Evolutionary conservation across 2,888 invertebrate genomes (phyloP).

Genomic region (Rhagonycha fulva): DNA sequence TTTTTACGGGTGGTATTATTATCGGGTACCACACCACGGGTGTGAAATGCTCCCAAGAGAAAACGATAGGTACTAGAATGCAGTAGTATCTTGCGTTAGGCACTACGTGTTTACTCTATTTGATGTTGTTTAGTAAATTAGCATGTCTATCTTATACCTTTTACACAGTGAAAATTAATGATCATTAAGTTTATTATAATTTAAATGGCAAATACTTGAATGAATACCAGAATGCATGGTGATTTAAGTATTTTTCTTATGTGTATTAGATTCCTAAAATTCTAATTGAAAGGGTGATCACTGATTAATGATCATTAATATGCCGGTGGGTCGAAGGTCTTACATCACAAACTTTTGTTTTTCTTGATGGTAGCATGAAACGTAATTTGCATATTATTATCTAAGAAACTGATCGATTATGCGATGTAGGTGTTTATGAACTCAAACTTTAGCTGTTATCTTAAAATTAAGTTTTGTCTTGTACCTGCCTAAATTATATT

Average conservation of each 20-base stretch:
- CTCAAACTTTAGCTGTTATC: background rate
- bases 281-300: too few species aligned
- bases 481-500: background rate
- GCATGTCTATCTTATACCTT: background rate
- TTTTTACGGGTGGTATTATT: too few species aligned
- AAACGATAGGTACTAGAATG: background rate
- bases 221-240: too few species aligned
- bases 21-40: too few species aligned
- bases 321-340: background rate
- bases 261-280: too few species aligned
- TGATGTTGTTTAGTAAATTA: background rate
- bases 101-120: background rate
- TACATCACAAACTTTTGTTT: background rate
- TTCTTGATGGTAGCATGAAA: background rate
- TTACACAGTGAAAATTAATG: too few species aligned
- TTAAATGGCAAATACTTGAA: too few species aligned
- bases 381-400: background rate
- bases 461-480: background rate
- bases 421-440: background rate
- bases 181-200: too few species aligned
- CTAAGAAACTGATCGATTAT: background rate
- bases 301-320: too few species aligned
- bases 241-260: too few species aligned
- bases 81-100: background rate
- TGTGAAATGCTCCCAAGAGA: background rate